Evolutionary conservation across 1,140 invertebrate species (phyloP).

Genomic region (Drosophila busckii): DNA sequence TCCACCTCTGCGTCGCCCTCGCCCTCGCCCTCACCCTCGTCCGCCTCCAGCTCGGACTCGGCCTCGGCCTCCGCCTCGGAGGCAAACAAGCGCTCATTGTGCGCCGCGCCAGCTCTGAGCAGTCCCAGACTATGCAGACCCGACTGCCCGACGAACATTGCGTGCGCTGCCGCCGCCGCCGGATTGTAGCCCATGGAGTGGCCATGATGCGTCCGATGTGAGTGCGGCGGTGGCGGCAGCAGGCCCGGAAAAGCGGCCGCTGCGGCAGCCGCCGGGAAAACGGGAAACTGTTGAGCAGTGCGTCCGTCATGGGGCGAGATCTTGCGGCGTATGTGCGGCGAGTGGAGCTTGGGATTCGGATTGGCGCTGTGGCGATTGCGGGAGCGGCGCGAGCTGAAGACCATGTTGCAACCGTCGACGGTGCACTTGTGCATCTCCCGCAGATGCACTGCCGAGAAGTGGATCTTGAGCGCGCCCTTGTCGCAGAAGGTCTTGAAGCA

Average conservation of each 20-base stretch:
- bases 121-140: slow-evolving; percentile 39
- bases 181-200: slow-evolving; percentile 34
- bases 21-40: slow-evolving; percentile 24
- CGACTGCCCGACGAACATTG: slow-evolving; percentile 41
- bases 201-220: slow-evolving; percentile 15
- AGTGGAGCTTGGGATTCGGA: slow-evolving; percentile 98
- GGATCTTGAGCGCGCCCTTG: slow-evolving; percentile 99
- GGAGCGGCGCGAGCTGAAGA: slow-evolving; percentile 87
- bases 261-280: slow-evolving; percentile 78
- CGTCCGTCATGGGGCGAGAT: slow-evolving; percentile 95
- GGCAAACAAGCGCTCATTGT: slow-evolving; percentile 18
- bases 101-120: slow-evolving; percentile 35
- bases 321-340: slow-evolving; percentile 93
- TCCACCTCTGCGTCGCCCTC: slow-evolving; percentile 39
- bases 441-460: slow-evolving; percentile 97
- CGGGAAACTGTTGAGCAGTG: slow-evolving; percentile 90
- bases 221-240: slow-evolving; percentile 78
- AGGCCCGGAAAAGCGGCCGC: slow-evolving; percentile 79
- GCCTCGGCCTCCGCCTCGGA: slow-evolving; percentile 11
- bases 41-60: slow-evolving; percentile 3
- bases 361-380: slow-evolving; percentile 93
- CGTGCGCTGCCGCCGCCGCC: slow-evolving; percentile 32
- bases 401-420: slow-evolving; percentile 88
- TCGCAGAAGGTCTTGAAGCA: slow-evolving; percentile 99
- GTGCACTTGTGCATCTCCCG: slow-evolving; percentile 89